Conservation (phyloP, 2,888 invertebrate genomes). For the Oscheius sp. region DNA sequence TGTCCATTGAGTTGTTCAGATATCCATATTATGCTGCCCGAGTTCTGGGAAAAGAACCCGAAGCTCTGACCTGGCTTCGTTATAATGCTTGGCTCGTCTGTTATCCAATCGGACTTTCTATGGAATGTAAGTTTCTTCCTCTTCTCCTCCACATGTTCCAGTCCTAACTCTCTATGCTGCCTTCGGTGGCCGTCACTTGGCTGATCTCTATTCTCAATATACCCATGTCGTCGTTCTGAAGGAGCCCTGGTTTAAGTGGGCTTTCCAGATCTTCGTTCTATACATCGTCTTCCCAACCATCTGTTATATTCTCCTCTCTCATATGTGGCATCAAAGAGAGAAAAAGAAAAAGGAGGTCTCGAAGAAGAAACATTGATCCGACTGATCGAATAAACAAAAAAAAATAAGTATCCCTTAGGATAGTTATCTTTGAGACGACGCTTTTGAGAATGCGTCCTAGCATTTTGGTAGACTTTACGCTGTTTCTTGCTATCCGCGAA, state of each 20-base stretch:
- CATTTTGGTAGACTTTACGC: too few relatives aligned
- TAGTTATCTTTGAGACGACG: too few relatives aligned
- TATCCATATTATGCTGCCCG: constrained; percentile 86
- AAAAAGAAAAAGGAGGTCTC: constrained; percentile 12
- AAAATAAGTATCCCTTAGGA: too few relatives aligned
- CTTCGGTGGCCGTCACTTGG: neutral
- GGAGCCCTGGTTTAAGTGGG: constrained; percentile 10
- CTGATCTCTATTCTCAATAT: neutral
- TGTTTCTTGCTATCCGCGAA: too few relatives aligned
- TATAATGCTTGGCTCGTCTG: constrained; percentile 92
- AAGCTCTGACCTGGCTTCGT: constrained; percentile 86
- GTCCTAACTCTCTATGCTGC: neutral
- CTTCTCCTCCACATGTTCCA: neutral
- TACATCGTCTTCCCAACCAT: constrained; percentile 24
- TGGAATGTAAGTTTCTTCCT: constrained; percentile 77
- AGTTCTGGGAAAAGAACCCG: constrained; percentile 64
- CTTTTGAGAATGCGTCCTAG: too few relatives aligned
- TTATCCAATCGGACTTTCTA: constrained; percentile 87
- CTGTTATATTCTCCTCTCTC: constrained; percentile 7
- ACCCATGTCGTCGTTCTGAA: neutral
- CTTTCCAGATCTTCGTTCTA: neutral
- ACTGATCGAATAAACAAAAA: too few relatives aligned
- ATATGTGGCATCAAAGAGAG: constrained; percentile 20
- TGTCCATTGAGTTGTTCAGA: constrained; percentile 47
- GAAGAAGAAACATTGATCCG: neutral